A percentile compares a stretch with the other conserved stretches of the same genome.
These are phyloP conservation scores for Acanthococcus lagerstroemiae DNA, from an alignment of 2,888 invertebrate species.

Conservation along the genomic window DNA sequence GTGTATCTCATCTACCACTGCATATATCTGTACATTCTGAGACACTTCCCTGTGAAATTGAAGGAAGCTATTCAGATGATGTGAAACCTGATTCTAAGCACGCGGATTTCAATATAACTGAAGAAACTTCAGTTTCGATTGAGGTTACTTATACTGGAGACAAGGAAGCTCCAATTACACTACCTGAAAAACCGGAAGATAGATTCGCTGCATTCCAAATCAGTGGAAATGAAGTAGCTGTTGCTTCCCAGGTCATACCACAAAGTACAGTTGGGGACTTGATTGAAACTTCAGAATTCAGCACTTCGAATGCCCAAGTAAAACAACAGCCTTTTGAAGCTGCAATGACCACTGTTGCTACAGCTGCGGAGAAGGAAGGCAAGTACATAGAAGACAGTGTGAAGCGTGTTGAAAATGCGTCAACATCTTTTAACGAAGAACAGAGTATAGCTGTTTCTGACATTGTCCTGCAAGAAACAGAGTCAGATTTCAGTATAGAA, in stretches of 20 bases:
- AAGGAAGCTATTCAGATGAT: not conserved
- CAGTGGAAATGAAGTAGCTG: not conserved
- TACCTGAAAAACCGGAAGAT: constrained; percentile 1
- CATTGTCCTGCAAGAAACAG: constrained; percentile 38
- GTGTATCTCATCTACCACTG: not conserved
- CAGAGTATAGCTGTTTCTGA: constrained; percentile 1
- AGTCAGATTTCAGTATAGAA: constrained; percentile 44
- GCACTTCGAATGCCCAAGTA: constrained; percentile 49
- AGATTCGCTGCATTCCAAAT: constrained; percentile 5
- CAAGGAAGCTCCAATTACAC: not conserved
- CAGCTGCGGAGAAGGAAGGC: constrained; percentile 20
- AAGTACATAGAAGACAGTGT: not conserved
- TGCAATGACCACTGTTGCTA: constrained; percentile 43
- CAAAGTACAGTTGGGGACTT: constrained; percentile 47
- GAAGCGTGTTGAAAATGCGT: constrained; percentile 4
- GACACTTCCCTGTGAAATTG: constrained; percentile 2
- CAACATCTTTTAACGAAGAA: constrained; percentile 4
- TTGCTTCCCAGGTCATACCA: constrained; percentile 33
- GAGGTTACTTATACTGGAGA: constrained; percentile 1
- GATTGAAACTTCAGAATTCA: constrained; percentile 50
- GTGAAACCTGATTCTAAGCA: not conserved
- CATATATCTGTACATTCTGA: not conserved
- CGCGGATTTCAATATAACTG: constrained; percentile 1
- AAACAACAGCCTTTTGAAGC: constrained; percentile 43
- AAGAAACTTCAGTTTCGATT: constrained; percentile 3